phyloP scores from a whole-genome alignment of 2,797 vertebrate genomes.

The Adelosebastes latens region DNA sequence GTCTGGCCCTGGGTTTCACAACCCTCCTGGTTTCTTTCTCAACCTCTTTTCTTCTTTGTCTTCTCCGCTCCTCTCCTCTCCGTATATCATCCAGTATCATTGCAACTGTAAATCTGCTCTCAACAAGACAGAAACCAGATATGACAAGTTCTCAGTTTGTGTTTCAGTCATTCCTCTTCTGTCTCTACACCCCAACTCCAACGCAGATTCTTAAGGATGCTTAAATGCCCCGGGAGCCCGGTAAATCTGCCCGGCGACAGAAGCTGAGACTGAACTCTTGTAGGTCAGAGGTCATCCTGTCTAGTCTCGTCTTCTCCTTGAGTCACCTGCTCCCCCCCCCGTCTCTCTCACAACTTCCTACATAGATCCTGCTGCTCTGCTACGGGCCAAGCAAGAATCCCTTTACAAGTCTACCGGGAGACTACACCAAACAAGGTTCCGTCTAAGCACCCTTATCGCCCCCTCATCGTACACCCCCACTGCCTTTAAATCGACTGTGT shows the following conservation, averaged over 20 bases:
- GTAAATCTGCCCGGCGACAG: constrained; percentile 56
- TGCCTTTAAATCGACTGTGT: constrained; percentile 52
- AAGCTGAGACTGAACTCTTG: constrained; percentile 44
- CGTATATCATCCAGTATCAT: neutral
- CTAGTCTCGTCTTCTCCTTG: constrained; percentile 43
- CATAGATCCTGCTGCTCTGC: constrained; percentile 3
- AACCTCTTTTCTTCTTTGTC: neutral
- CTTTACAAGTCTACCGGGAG: constrained; percentile 29
- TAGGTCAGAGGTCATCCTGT: constrained; percentile 55
- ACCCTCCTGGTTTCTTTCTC: neutral
- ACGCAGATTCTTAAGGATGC: constrained; percentile 28
- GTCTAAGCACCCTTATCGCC: neutral
- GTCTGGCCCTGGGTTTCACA: constrained; percentile 5
- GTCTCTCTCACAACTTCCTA: constrained; percentile 1
- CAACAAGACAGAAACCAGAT: constrained; percentile 45
- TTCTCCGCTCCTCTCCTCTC: neutral
- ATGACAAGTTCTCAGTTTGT: constrained; percentile 33
- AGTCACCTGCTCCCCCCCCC: constrained; percentile 41
- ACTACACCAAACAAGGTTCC: constrained; percentile 1
- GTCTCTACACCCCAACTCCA: neutral
- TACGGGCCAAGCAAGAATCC: constrained; percentile 17
- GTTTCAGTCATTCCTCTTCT: constrained; percentile 9
- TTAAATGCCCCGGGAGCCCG: constrained; percentile 26
- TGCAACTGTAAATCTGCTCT: constrained; percentile 32
- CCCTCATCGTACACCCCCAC: neutral